phyloP scores from a whole-genome alignment of 2,113 vertebrate species.

The Petromus typicus region DNA sequence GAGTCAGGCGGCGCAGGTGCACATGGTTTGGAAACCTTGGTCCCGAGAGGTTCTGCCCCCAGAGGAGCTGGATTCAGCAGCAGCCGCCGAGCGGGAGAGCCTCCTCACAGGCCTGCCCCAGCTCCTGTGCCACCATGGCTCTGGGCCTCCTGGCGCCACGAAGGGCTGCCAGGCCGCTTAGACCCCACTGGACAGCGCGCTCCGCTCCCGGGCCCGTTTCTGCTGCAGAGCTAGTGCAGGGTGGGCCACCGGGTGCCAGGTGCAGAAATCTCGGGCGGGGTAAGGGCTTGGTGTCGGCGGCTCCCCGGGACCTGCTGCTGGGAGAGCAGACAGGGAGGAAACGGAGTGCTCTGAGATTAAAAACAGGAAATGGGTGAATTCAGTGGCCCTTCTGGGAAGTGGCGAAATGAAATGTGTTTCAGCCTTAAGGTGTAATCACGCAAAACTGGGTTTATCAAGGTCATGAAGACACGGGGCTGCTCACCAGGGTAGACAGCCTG shows the following conservation, averaged over 20 bases:
- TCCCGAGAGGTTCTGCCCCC: accelerated
- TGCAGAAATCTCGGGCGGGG: not conserved
- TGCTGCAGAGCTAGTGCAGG: not conserved
- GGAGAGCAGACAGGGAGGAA: conserved; percentile 67
- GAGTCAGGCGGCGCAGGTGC: not conserved
- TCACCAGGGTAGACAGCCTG: conserved; percentile 45
- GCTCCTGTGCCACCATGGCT: not conserved
- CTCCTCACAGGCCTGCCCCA: accelerated
- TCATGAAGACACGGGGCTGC: conserved; percentile 24
- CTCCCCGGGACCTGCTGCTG: conserved; percentile 59
- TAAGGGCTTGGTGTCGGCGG: not conserved
- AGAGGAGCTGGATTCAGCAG: accelerated
- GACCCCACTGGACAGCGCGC: accelerated
- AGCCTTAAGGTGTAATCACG: conserved; percentile 69
- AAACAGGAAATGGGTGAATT: conserved; percentile 82
- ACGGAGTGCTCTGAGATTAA: conserved; percentile 71
- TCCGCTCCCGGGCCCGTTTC: not conserved
- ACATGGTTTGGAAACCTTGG: not conserved
- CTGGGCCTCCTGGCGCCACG: not conserved
- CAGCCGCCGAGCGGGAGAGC: accelerated
- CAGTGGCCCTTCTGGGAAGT: conserved; percentile 78
- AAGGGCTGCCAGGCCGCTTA: too few species aligned
- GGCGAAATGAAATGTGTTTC: conserved; percentile 78
- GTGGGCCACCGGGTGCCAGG: not conserved
- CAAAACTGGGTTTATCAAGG: conserved; percentile 58